phyloP scores from a whole-genome alignment of 2,113 vertebrate genomes.

The Megaleporinus macrocephalus region DNA sequence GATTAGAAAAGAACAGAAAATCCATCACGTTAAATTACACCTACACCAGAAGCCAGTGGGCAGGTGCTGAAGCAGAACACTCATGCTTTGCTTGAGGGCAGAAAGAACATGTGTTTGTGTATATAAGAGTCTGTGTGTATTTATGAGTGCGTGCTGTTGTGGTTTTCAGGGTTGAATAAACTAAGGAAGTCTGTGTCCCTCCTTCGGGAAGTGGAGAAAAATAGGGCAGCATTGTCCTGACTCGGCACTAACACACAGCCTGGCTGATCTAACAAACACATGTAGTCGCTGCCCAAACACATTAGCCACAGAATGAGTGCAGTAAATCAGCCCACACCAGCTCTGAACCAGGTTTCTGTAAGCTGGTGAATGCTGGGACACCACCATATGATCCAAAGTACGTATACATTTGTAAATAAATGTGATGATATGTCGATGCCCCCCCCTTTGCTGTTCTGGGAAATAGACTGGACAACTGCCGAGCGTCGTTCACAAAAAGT shows the following conservation, averaged over 20 bases:
- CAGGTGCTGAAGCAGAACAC: background rate
- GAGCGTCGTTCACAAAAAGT: too few relatives aligned
- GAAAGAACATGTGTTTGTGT: background rate
- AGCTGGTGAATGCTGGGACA: too few relatives aligned
- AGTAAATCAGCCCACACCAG: background rate
- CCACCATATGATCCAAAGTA: too few relatives aligned
- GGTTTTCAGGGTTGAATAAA: slow-evolving; percentile 28
- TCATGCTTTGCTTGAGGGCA: too few relatives aligned
- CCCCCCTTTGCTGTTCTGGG: too few relatives aligned
- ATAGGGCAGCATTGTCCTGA: slow-evolving; percentile 41
- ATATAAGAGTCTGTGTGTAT: background rate
- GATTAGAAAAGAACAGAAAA: background rate
- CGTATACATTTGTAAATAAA: too few relatives aligned
- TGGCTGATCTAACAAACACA: slow-evolving; percentile 38
- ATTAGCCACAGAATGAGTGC: background rate
- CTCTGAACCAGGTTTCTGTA: too few relatives aligned
- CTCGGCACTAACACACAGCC: slow-evolving; percentile 20
- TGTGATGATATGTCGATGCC: too few relatives aligned
- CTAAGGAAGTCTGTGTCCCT: slow-evolving; percentile 40
- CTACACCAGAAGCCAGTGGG: background rate
- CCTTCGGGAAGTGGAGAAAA: slow-evolving; percentile 38
- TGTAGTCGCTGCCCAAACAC: slow-evolving; percentile 4
- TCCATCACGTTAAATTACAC: background rate
- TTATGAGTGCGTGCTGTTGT: background rate
- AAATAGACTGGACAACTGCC: too few relatives aligned